Evolutionary conservation across 1,140 invertebrate species (phyloP).

Genomic region (Polyergus mexicanus): DNA sequence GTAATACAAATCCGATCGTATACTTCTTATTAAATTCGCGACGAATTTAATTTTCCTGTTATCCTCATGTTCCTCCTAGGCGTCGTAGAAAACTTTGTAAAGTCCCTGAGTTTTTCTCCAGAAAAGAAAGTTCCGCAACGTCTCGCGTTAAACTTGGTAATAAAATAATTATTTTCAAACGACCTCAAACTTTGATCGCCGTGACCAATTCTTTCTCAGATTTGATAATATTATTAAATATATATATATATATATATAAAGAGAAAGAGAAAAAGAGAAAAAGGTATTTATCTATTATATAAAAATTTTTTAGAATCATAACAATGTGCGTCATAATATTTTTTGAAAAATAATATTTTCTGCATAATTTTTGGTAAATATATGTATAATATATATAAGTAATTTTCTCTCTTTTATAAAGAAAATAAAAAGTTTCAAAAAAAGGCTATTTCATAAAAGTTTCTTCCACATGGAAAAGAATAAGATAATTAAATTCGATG

Average conservation of each 20-base stretch:
- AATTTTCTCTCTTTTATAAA: not conserved
- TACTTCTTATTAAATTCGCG: conserved; percentile 70
- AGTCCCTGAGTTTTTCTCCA: conserved; percentile 51
- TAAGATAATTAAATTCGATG: not conserved
- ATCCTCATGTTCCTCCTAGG: conserved; percentile 58
- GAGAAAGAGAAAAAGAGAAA: not conserved
- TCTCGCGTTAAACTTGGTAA: conserved; percentile 63
- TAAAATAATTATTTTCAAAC: conserved; percentile 71
- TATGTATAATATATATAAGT: not conserved
- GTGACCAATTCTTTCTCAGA: conserved; percentile 49
- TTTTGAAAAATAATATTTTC: not conserved
- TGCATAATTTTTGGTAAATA: not conserved
- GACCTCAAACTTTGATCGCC: conserved; percentile 50
- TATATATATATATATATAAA: too few species aligned
- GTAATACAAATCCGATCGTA: conserved; percentile 72
- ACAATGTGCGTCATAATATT: not conserved
- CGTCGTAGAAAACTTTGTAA: conserved; percentile 53
- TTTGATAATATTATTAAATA: conserved; percentile 23
- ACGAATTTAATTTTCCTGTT: conserved; percentile 74
- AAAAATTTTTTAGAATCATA: not conserved
- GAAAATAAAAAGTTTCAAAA: not conserved
- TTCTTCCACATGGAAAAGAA: not conserved
- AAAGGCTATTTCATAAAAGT: not conserved
- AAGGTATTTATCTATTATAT: not conserved
- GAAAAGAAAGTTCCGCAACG: conserved; percentile 50